phyloP scores from a whole-genome alignment of 2,888 invertebrate species.

The Adineta ricciae region DNA sequence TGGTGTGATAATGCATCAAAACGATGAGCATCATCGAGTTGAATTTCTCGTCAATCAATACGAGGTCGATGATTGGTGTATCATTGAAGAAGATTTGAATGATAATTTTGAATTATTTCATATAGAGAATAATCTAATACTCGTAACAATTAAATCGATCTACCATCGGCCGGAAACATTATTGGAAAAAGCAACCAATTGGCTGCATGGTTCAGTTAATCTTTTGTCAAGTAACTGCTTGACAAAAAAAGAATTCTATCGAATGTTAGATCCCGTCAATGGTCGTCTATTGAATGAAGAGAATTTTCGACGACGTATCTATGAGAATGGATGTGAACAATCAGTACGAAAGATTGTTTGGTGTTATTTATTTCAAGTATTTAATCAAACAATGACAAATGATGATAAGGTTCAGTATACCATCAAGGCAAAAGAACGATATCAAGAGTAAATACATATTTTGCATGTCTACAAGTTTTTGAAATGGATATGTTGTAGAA shows the following conservation, averaged over 20 bases:
- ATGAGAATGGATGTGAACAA: conserved; percentile 67
- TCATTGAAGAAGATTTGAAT: neutral
- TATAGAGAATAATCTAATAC: neutral
- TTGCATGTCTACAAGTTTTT: no score
- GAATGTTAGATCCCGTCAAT: neutral
- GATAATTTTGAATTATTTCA: conserved; percentile 6
- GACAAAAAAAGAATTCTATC: neutral
- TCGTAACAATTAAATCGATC: neutral
- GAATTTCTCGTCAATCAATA: neutral
- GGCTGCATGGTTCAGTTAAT: neutral
- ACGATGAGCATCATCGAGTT: neutral
- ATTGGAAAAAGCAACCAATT: neutral
- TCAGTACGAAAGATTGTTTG: conserved; percentile 75
- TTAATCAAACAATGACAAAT: conserved; percentile 58
- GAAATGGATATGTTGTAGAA: neutral
- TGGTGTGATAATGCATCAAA: neutral
- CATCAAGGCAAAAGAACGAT: neutral
- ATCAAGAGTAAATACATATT: neutral
- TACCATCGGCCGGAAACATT: neutral
- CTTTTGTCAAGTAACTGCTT: neutral
- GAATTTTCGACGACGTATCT: conserved; percentile 26
- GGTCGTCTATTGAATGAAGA: conserved; percentile 26
- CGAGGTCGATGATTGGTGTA: neutral
- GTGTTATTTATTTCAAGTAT: conserved; percentile 89
- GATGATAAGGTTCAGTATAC: neutral